A percentile compares a stretch with the other conserved stretches of the same genome.
Evolutionary conservation across 2,113 vertebrate genomes (phyloP).

Genomic region (Nibea coibor): DNA sequence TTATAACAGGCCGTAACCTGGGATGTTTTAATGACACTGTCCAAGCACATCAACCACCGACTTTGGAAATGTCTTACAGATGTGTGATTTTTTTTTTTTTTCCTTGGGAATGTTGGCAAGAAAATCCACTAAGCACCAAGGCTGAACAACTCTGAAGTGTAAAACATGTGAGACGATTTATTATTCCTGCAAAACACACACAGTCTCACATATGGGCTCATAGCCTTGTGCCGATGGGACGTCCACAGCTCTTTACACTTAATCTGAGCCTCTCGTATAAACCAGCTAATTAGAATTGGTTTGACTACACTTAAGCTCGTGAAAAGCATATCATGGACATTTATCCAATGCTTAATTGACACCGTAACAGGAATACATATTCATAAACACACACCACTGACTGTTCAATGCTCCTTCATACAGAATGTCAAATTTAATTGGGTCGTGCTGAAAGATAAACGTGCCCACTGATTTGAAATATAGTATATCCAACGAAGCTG

Average conservation of each 20-base stretch:
- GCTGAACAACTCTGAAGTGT: constrained; percentile 69
- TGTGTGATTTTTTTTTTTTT: constrained; percentile 54
- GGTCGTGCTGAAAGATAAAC: constrained; percentile 68
- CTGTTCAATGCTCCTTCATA: constrained; percentile 61
- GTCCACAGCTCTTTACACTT: constrained; percentile 58
- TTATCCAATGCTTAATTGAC: constrained; percentile 80
- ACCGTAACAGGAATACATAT: constrained; percentile 76
- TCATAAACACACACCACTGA: constrained; percentile 69
- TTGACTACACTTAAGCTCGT: constrained; percentile 68
- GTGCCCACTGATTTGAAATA: constrained; percentile 64
- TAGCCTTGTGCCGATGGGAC: constrained; percentile 64
- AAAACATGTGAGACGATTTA: constrained; percentile 77
- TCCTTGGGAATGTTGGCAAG: constrained; percentile 61
- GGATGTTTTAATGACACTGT: constrained; percentile 80
- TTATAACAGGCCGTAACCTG: constrained; percentile 69
- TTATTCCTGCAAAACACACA: constrained; percentile 73
- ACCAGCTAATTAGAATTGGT: constrained; percentile 78
- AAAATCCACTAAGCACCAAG: constrained; percentile 62
- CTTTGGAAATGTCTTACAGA: constrained; percentile 82
- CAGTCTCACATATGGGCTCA: constrained; percentile 51
- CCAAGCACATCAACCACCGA: constrained; percentile 70
- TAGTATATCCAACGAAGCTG: constrained; percentile 41
- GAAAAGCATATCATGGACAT: constrained; percentile 75
- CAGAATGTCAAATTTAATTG: constrained; percentile 80
- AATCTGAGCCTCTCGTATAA: constrained; percentile 73